phyloP scores from a whole-genome alignment of 2,888 invertebrate species.

The Cheilosia urbana region DNA sequence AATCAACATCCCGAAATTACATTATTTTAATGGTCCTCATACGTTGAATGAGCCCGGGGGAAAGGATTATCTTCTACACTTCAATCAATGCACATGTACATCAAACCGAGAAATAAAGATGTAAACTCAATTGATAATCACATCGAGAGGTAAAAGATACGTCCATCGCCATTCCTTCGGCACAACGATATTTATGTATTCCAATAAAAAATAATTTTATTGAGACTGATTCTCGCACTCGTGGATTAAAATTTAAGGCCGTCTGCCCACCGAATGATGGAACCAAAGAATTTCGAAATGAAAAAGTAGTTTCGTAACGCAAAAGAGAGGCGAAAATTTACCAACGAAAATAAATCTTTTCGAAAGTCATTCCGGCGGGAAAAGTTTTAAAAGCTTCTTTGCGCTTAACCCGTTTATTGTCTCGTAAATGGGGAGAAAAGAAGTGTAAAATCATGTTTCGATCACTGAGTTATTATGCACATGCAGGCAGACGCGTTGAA shows the following conservation, averaged over 20 bases:
- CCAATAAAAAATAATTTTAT: constrained; percentile 15
- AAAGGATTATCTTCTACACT: constrained; percentile 50
- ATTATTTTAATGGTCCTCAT: constrained; percentile 21
- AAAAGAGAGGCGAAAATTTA: neutral
- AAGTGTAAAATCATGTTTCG: constrained; percentile 70
- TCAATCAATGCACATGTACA: constrained; percentile 33
- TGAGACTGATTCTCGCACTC: constrained; percentile 1
- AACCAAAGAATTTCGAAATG: constrained; percentile 8
- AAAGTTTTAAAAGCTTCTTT: constrained; percentile 38
- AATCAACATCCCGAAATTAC: constrained; percentile 48
- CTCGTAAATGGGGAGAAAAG: constrained; percentile 37
- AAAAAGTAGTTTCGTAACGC: constrained; percentile 27
- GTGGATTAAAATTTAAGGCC: neutral
- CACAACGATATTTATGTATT: neutral
- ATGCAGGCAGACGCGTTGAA: constrained; percentile 4
- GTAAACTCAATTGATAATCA: constrained; percentile 52
- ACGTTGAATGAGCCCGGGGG: neutral
- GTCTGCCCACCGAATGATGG: neutral
- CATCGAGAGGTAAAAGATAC: constrained; percentile 36
- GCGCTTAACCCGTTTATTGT: constrained; percentile 32
- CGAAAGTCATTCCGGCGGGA: constrained; percentile 31
- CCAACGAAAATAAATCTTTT: neutral
- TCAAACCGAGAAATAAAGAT: constrained; percentile 39
- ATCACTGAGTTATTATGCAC: constrained; percentile 54
- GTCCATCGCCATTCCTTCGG: constrained; percentile 8